phyloP scores from a whole-genome alignment of 1,140 invertebrate genomes.

The Limonius californicus region DNA sequence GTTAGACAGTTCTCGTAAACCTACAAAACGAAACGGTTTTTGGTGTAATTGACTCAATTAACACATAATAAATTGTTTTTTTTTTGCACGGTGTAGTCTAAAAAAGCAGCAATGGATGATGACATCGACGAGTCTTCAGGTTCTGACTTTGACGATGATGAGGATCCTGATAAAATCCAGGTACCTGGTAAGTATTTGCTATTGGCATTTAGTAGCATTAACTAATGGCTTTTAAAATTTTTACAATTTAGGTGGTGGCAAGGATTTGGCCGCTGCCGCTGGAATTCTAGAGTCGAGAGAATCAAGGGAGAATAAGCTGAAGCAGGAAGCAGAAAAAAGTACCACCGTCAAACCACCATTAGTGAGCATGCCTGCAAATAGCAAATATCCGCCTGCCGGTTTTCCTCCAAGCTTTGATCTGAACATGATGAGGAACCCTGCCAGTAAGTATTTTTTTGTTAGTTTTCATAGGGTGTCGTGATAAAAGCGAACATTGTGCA shows the following conservation, averaged over 20 bases:
- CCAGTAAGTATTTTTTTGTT: constrained; percentile 30
- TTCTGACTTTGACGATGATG: constrained; percentile 81
- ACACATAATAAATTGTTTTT: too few relatives aligned
- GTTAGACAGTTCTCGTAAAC: too few relatives aligned
- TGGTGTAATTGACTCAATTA: too few relatives aligned
- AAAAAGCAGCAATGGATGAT: constrained; percentile 48
- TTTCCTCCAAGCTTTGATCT: constrained; percentile 29
- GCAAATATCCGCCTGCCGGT: constrained; percentile 33
- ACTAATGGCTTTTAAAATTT: background rate
- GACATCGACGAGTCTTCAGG: constrained; percentile 67
- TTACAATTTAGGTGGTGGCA: constrained; percentile 78
- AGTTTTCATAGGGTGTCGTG: too few relatives aligned
- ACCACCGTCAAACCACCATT: constrained; percentile 30
- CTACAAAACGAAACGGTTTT: too few relatives aligned
- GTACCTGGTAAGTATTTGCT: constrained; percentile 77
- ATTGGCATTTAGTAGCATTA: background rate
- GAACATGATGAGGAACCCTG: constrained; percentile 38
- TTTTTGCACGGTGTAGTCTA: constrained; percentile 30
- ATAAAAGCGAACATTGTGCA: too few relatives aligned
- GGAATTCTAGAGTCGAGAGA: constrained; percentile 49
- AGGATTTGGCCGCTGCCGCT: constrained; percentile 71
- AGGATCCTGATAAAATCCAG: constrained; percentile 86
- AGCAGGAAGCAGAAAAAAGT: constrained; percentile 30
- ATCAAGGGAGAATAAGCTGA: constrained; percentile 34
- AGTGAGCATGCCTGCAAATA: constrained; percentile 28